A percentile compares a stretch with the other conserved stretches of the same genome.
These are phyloP conservation scores for Mythimna vitellina DNA, from an alignment of 2,888 invertebrate genomes.

Conservation along the genomic window DNA sequence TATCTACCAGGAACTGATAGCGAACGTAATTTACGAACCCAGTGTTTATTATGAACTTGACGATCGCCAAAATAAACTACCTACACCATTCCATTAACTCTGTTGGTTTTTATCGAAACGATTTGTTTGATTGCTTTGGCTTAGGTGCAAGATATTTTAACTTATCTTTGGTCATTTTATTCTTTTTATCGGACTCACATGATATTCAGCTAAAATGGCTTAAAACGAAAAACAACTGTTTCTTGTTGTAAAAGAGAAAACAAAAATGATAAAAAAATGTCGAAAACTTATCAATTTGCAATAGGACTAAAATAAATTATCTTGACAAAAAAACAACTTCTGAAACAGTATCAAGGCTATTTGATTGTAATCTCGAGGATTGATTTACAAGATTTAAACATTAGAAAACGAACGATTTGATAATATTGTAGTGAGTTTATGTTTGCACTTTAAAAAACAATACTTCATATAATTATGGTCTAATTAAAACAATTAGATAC, in stretches of 20 bases:
- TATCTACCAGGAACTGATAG: constrained; percentile 44
- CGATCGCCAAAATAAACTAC: constrained; percentile 43
- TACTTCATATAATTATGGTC: no score
- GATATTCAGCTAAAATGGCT: constrained; percentile 7
- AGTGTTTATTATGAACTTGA: constrained; percentile 39
- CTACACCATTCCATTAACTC: constrained; percentile 22
- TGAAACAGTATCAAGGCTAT: constrained; percentile 31
- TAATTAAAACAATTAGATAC: no score
- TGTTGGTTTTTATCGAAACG: constrained; percentile 47
- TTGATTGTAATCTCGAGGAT: constrained; percentile 33
- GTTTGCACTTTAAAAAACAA: background rate
- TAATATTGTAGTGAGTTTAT: background rate
- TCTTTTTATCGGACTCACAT: constrained; percentile 48
- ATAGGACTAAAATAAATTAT: constrained; percentile 19
- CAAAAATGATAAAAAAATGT: background rate
- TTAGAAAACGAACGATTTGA: background rate
- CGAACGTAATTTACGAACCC: constrained; percentile 26
- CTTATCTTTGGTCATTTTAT: constrained; percentile 56
- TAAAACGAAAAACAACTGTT: no score
- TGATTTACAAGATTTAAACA: constrained; percentile 6
- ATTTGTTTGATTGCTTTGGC: constrained; percentile 43
- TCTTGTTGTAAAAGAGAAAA: background rate
- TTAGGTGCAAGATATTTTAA: constrained; percentile 43
- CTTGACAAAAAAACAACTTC: constrained; percentile 12
- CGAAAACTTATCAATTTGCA: background rate